These are phyloP conservation scores for Acanthisitta chloris DNA, from an alignment of 2,113 vertebrate genomes.

Conservation along the genomic window DNA sequence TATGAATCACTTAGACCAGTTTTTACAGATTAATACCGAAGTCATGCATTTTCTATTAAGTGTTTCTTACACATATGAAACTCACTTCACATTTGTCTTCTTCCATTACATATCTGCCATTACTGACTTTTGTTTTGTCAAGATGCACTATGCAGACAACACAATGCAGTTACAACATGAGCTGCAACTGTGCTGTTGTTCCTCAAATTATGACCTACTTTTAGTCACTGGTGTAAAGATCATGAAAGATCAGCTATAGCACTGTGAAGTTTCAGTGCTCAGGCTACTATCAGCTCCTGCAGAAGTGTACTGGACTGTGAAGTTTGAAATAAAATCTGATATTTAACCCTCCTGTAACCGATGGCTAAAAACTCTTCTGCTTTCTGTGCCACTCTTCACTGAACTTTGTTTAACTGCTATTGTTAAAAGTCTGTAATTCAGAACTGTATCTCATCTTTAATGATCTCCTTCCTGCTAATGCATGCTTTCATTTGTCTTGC, in stretches of 20 bases:
- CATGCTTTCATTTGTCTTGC: background rate
- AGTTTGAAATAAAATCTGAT: background rate
- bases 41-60: background rate
- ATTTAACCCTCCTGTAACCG: background rate
- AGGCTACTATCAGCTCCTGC: background rate
- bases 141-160: background rate
- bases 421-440: background rate
- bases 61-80: conserved; percentile 1
- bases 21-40: background rate
- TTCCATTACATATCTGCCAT: background rate
- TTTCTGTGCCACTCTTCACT: background rate
- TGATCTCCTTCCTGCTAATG: background rate
- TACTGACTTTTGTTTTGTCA: background rate
- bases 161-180: background rate
- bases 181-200: background rate
- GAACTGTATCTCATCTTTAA: background rate
- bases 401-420: background rate
- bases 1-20: background rate
- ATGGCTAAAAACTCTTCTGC: background rate
- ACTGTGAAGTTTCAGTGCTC: background rate
- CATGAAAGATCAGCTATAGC: background rate
- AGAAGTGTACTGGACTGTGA: background rate
- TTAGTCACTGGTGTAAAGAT: background rate
- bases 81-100: background rate
- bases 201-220: conserved; percentile 5